phyloP scores from a whole-genome alignment of 2,888 invertebrate genomes.

The Platycnemis pennipes region DNA sequence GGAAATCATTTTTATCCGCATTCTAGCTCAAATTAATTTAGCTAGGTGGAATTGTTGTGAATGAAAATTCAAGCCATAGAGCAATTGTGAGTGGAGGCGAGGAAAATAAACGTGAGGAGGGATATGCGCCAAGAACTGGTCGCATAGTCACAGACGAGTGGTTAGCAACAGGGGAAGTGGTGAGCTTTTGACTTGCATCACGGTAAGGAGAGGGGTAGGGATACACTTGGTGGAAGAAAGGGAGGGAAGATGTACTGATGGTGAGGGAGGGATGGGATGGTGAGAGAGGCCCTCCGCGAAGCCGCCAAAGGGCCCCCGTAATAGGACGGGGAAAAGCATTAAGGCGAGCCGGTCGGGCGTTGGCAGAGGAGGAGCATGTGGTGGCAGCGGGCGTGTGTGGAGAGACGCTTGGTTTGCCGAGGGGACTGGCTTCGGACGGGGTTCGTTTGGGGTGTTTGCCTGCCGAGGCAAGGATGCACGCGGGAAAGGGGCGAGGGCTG shows the following conservation, averaged over 20 bases:
- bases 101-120: background rate
- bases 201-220: background rate
- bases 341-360: background rate
- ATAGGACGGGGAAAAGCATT: background rate
- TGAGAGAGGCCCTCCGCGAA: background rate
- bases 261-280: background rate
- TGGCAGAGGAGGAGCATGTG: background rate
- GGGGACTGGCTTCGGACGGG: background rate
- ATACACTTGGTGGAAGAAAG: background rate
- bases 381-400: background rate
- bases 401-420: background rate
- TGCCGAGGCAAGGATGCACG: background rate
- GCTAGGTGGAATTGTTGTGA: too few relatives aligned
- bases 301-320: background rate
- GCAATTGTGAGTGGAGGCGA: too few relatives aligned
- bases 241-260: background rate
- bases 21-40: too few relatives aligned
- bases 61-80: too few relatives aligned
- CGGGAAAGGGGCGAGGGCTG: background rate
- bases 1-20: too few relatives aligned
- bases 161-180: background rate
- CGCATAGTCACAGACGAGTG: background rate
- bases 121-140: background rate
- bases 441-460: constrained; percentile 7
- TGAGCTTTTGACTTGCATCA: background rate